Evolutionary conservation across 1,140 invertebrate species (phyloP).

Genomic region (Tyrophagus putrescentiae): DNA sequence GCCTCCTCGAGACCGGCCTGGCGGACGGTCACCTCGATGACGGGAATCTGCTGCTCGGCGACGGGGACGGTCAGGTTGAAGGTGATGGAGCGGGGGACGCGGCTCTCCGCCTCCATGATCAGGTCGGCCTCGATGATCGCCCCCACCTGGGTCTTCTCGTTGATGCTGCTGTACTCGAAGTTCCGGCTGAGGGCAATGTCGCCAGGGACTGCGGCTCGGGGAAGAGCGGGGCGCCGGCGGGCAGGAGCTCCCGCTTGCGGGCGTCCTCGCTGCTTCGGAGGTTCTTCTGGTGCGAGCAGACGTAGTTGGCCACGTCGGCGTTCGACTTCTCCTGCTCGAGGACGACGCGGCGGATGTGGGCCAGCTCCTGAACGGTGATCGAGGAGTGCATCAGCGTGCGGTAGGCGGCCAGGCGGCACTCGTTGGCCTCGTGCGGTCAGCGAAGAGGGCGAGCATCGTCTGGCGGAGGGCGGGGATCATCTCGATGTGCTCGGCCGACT

Average conservation of each 20-base stretch:
- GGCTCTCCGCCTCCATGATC: neutral
- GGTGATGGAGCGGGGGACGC: constrained; percentile 15
- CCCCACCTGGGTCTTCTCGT: constrained; percentile 5
- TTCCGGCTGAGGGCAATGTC: neutral
- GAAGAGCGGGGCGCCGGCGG: constrained; percentile 10
- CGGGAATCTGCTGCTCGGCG: constrained; percentile 4
- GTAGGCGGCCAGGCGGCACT: constrained; percentile 16
- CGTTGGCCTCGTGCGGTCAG: constrained; percentile 1
- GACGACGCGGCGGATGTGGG: constrained; percentile 4
- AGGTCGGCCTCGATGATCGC: constrained; percentile 15
- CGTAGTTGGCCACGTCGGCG: constrained; percentile 9
- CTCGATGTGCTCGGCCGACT: neutral
- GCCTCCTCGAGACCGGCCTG: constrained; percentile 6
- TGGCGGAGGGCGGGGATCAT: neutral
- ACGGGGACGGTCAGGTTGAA: constrained; percentile 20
- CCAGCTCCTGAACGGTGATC: neutral
- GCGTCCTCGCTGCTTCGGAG: neutral
- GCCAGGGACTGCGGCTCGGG: constrained; percentile 16
- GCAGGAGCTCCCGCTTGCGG: constrained; percentile 6
- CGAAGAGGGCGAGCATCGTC: constrained; percentile 3
- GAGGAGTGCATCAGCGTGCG: constrained; percentile 8
- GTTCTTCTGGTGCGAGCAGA: constrained; percentile 21
- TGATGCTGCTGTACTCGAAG: constrained; percentile 6
- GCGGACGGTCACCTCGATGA: constrained; percentile 13
- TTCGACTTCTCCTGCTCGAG: constrained; percentile 9